Conservation (phyloP, 2,888 invertebrate genomes). For the Tenthredo livida region DNA sequence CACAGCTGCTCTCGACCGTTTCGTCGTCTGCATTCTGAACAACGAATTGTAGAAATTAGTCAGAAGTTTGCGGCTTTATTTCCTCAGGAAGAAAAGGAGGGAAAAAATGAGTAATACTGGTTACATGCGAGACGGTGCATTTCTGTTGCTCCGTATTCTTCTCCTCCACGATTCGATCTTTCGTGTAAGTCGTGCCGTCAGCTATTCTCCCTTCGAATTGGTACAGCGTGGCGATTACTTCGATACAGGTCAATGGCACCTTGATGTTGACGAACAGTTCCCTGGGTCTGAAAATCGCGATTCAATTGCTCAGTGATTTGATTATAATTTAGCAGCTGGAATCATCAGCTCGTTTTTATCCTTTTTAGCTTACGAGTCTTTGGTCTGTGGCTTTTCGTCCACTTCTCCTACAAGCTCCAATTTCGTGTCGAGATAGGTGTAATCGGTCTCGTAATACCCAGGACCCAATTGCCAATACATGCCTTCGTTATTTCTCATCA, state of each 20-base stretch:
- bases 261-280: not conserved
- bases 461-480: not conserved
- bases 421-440: not conserved
- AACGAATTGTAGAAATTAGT: not conserved
- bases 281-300: too few relatives aligned
- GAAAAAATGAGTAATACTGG: not conserved
- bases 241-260: not conserved
- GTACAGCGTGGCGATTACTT: not conserved
- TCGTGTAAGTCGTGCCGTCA: not conserved
- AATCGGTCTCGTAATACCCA: not conserved
- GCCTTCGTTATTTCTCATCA: not conserved
- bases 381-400: not conserved
- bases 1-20: too few relatives aligned
- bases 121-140: not conserved
- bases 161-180: not conserved
- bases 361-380: not conserved
- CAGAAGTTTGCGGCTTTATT: not conserved
- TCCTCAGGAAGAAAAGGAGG: not conserved
- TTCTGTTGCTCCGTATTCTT: not conserved
- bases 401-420: not conserved
- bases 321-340: too few relatives aligned
- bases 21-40: too few relatives aligned
- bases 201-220: not conserved
- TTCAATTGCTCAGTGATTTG: too few relatives aligned
- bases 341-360: too few relatives aligned